Evolutionary conservation across 2,888 invertebrate genomes (phyloP).

Genomic region (Agrotis segetum): DNA sequence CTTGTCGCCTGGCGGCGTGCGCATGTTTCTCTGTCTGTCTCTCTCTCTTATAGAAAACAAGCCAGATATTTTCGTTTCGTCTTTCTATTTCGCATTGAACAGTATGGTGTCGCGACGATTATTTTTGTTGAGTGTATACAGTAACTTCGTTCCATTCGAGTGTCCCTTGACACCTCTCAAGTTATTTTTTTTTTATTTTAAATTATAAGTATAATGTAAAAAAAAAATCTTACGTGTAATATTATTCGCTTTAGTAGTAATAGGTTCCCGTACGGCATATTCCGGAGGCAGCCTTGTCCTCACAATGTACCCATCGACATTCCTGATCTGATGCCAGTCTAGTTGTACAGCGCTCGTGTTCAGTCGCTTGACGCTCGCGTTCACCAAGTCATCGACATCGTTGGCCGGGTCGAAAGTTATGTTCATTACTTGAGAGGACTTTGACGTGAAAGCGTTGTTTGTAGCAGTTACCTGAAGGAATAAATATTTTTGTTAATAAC

Average conservation of each 20-base stretch:
- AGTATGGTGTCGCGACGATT: no score
- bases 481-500: neutral
- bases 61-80: no score
- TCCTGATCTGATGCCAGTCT: slow-evolving; percentile 91
- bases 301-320: slow-evolving; percentile 92
- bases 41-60: no score
- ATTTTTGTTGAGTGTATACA: no score
- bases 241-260: slow-evolving; percentile 83
- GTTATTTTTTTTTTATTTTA: no score
- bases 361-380: slow-evolving; percentile 87
- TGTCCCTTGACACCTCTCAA: no score
- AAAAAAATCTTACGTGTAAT: slow-evolving; percentile 82
- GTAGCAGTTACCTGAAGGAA: slow-evolving; percentile 91
- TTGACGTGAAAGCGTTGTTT: slow-evolving; percentile 92
- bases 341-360: slow-evolving; percentile 90
- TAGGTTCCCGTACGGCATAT: slow-evolving; percentile 89
- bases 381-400: slow-evolving; percentile 91
- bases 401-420: slow-evolving; percentile 92
- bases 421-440: slow-evolving; percentile 90
- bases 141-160: no score
- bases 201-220: no score
- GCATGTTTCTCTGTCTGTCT: no score
- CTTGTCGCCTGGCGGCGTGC: no score
- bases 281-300: slow-evolving; percentile 86
- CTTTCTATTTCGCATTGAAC: no score